Conservation (phyloP, 2,797 vertebrate species). For the Muraenolepis orangiensis region DNA sequence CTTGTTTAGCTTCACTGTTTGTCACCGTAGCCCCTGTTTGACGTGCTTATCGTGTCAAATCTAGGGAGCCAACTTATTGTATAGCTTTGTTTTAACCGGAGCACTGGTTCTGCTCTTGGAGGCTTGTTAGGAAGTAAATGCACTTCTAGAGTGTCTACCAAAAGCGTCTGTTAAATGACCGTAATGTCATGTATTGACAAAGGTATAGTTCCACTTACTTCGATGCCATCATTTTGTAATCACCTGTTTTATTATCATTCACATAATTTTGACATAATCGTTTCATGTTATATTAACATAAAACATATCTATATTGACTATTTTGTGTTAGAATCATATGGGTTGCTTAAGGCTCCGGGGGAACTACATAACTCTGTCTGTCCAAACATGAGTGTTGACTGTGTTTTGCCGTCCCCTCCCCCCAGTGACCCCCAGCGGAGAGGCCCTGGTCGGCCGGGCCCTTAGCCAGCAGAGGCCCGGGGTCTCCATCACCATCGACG, state of each 20-base stretch:
- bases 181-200: too few species aligned
- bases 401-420: not conserved
- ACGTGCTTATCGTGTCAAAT: too few species aligned
- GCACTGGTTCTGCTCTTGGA: too few species aligned
- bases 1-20: too few species aligned
- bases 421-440: slow-evolving; percentile 77
- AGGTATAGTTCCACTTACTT: not conserved
- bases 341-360: not conserved
- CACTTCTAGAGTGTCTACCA: too few species aligned
- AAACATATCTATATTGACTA: not conserved
- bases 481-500: slow-evolving; percentile 88
- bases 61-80: too few species aligned
- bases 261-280: too few species aligned
- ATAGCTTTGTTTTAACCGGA: too few species aligned
- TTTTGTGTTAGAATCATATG: not conserved
- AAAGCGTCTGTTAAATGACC: too few species aligned
- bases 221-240: not conserved
- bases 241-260: not conserved
- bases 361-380: not conserved
- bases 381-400: not conserved
- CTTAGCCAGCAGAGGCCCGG: slow-evolving; percentile 88
- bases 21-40: too few species aligned
- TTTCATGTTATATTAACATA: not conserved
- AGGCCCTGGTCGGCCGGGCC: slow-evolving; percentile 82
- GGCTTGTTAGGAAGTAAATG: too few species aligned